These are phyloP conservation scores for Zonitis immaculata DNA, from an alignment of 2,888 invertebrate genomes.

Conservation along the genomic window DNA sequence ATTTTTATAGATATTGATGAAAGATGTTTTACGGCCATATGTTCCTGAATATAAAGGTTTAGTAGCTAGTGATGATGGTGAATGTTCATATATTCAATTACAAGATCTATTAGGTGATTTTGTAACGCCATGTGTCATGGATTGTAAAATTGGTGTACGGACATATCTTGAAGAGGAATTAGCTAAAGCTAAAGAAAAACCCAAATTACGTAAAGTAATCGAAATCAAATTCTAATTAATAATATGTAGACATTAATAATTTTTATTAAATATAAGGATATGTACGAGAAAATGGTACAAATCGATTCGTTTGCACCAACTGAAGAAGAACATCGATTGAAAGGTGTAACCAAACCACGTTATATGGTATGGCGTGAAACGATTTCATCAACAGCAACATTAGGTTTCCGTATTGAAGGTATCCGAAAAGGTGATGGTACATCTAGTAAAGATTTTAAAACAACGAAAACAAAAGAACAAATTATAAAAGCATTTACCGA, in stretches of 20 bases:
- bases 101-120: slow-evolving; percentile 91
- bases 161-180: slow-evolving; percentile 94
- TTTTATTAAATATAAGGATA: slow-evolving; percentile 59
- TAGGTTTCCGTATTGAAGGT: slow-evolving; percentile 96
- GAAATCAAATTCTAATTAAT: slow-evolving; percentile 30
- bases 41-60: slow-evolving; percentile 93
- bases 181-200: slow-evolving; percentile 91
- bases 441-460: slow-evolving; percentile 93
- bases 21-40: slow-evolving; percentile 80
- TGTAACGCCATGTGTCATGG: slow-evolving; percentile 92
- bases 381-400: slow-evolving; percentile 92
- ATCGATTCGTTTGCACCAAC: slow-evolving; percentile 86
- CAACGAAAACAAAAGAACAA: slow-evolving; percentile 79
- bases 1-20: slow-evolving; percentile 63
- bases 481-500: slow-evolving; percentile 75
- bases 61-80: slow-evolving; percentile 72
- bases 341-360: slow-evolving; percentile 91
- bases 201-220: slow-evolving; percentile 76
- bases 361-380: slow-evolving; percentile 97
- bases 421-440: slow-evolving; percentile 84
- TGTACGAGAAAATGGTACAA: slow-evolving; percentile 97
- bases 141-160: slow-evolving; percentile 91
- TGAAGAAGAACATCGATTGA: slow-evolving; percentile 81
- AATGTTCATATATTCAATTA: slow-evolving; percentile 82
- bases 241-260: not conserved